phyloP scores from a whole-genome alignment of 2,113 vertebrate species.

The Salvelinus fontinalis region DNA sequence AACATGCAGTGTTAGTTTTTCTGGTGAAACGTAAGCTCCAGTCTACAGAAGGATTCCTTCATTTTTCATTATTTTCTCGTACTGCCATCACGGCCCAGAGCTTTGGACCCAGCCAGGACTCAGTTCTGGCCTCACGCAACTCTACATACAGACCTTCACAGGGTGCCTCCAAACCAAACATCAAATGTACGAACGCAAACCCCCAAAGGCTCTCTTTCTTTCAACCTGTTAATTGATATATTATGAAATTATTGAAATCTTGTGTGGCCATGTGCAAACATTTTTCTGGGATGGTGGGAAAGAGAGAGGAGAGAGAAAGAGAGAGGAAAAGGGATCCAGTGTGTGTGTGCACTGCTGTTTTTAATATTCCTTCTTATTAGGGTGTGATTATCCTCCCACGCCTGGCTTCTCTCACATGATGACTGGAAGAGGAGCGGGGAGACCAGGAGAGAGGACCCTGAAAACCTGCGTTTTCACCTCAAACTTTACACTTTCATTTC shows the following conservation, averaged over 20 bases:
- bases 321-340: conserved; percentile 21
- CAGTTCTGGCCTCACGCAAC: neutral
- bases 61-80: too few relatives aligned
- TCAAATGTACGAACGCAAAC: conserved; percentile 7
- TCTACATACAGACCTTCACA: neutral
- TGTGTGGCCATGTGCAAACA: conserved; percentile 65
- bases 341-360: conserved; percentile 67
- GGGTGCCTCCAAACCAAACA: conserved; percentile 50
- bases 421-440: conserved; percentile 55
- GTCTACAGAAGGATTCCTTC: too few relatives aligned
- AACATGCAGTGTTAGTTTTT: conserved; percentile 1
- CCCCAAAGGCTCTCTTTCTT: conserved; percentile 33
- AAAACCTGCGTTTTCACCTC: too few relatives aligned
- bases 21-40: neutral
- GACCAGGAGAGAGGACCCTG: conserved; percentile 54
- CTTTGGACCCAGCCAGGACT: neutral
- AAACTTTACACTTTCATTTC: too few relatives aligned
- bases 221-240: conserved; percentile 64
- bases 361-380: conserved; percentile 78
- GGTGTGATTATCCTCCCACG: conserved; percentile 71
- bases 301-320: conserved; percentile 8
- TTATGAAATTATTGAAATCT: conserved; percentile 62
- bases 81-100: too few relatives aligned
- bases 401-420: conserved; percentile 66
- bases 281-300: conserved; percentile 57